Base-by-base conservation (phyloP, 2,797 vertebrate species). In the Rhincodon typus region DNA sequence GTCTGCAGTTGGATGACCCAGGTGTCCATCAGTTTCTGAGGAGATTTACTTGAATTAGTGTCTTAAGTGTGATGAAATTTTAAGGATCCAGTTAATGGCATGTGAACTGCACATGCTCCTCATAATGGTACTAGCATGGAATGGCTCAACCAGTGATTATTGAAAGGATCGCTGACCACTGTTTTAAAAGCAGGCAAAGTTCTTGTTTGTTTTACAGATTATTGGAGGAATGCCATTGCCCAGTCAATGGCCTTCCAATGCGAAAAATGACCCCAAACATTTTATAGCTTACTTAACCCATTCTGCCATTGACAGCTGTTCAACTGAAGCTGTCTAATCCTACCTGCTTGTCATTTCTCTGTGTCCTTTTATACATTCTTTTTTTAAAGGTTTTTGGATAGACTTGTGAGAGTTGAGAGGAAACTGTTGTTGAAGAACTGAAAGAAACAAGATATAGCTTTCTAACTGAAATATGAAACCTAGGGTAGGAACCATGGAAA, bases 381-480 rank as follows among this genome's bases (percentile, higher is more conserved):
- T 42, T 93, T 69, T 42, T 69, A 69, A 90, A 93, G 66, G 34
- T 17, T 42, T 1, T 93, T 93, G 66, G 34, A 21, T 69, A 69
- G 90, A 69, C n/a, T 42, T 93, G 62, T 57, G 86, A 93, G 21
- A 93, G 66, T 93, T 66, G 67, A 12, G n/a, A 93, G 27, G 88
- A 67, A 93, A 93, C 34, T 93, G 62, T 6, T 57, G 67, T 93
- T 67, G 62, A 93, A 93, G 90, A 93, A 42, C 23, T 42, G 90
- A n/a, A 93, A 27, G 66, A 42, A 93, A 69, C 62, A 69, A n/a
- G 27, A 95, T 74, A 77, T n/a, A 53, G 70, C 94, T 95, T 95
- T 95, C 94, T 74, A 70, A 95, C 70, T 95, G 46, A 95, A 72
- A 77, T 95, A 46, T 42, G 53, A 95, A 95, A 95, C 70, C 70